Evolutionary conservation across 2,888 invertebrate genomes (phyloP).

Genomic region (Dynastes maya): DNA sequence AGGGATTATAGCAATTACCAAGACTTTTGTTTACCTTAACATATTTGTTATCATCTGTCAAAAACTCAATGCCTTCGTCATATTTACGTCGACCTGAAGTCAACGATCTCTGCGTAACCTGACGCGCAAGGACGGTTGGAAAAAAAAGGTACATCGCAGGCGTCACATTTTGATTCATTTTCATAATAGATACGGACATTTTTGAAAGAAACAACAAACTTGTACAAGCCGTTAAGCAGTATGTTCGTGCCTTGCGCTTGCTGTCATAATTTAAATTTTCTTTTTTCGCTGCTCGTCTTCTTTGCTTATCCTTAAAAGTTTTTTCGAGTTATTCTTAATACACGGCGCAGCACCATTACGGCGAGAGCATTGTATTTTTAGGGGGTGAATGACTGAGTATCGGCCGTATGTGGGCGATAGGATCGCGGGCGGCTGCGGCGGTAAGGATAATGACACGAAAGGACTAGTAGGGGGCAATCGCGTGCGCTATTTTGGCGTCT

Average conservation of each 20-base stretch:
- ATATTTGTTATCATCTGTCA: conserved; percentile 5
- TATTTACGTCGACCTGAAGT: not conserved
- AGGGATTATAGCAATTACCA: no score
- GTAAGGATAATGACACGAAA: conserved; percentile 49
- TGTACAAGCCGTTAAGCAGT: conserved; percentile 12
- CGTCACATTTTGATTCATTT: conserved; percentile 1
- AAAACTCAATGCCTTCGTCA: not conserved
- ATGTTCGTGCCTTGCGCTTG: conserved; percentile 8
- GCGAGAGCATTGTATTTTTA: conserved; percentile 44
- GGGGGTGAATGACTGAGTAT: conserved; percentile 45
- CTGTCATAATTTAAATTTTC: conserved; percentile 6
- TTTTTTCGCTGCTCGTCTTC: conserved; percentile 5
- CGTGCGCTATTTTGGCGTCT: conserved; percentile 47
- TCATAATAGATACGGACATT: not conserved
- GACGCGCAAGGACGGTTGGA: not conserved
- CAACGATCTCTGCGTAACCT: not conserved
- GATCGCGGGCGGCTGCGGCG: conserved; percentile 42
- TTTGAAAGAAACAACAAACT: conserved; percentile 1
- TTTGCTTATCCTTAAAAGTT: conserved; percentile 20
- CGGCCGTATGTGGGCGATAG: conserved; percentile 48
- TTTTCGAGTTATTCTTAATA: conserved; percentile 36
- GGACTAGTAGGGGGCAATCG: conserved; percentile 49
- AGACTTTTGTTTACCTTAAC: not conserved
- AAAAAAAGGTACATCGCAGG: not conserved
- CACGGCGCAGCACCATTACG: conserved; percentile 21